Evolutionary conservation across 2,113 vertebrate genomes (phyloP).

Genomic region (Diglossa brunneiventris): DNA sequence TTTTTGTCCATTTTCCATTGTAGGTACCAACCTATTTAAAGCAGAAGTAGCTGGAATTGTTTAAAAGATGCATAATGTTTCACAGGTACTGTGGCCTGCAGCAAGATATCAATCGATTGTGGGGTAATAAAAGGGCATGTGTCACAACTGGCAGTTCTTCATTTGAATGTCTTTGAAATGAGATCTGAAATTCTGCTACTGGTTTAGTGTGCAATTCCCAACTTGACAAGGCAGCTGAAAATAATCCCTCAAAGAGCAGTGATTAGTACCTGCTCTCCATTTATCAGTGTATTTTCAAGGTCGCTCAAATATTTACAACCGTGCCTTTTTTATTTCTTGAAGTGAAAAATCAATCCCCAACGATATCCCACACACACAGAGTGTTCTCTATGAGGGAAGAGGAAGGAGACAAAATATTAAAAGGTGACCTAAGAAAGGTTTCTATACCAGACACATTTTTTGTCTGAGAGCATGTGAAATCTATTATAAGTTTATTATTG

Average conservation of each 20-base stretch:
- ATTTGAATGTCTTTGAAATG: conserved; percentile 32
- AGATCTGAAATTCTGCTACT: not conserved
- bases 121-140: not conserved
- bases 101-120: not conserved
- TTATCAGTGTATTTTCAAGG: not conserved
- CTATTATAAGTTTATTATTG: not conserved
- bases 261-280: not conserved
- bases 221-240: conserved; percentile 15
- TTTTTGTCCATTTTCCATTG: not conserved
- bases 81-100: not conserved
- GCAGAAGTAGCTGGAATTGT: not conserved
- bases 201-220: not conserved
- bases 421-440: not conserved
- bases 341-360: not conserved
- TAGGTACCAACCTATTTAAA: not conserved
- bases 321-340: not conserved
- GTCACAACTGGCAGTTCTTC: not conserved
- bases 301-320: not conserved
- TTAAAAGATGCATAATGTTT: not conserved
- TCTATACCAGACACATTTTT: not conserved
- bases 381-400: not conserved
- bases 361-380: accelerated
- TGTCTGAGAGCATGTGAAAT: not conserved
- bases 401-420: not conserved
- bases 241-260: not conserved